phyloP scores from a whole-genome alignment of 2,888 invertebrate genomes.

The Lysandra bellargus region DNA sequence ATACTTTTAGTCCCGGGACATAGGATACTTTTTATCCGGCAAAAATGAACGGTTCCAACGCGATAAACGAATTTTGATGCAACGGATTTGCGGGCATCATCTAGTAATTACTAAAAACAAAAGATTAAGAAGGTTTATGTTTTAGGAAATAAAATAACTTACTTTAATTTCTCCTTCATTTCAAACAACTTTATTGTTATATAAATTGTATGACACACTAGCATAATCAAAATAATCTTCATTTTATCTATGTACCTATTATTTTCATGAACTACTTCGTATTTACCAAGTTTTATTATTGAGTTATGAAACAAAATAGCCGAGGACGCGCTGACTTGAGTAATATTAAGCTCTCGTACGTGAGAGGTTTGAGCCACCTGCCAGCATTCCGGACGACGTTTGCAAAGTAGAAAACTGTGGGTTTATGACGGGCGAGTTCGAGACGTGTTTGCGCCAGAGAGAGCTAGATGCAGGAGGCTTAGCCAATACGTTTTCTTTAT shows the following conservation, averaged over 20 bases:
- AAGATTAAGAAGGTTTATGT: no score
- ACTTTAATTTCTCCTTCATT: no score
- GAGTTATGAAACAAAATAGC: constrained; percentile 1
- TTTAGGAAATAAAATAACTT: no score
- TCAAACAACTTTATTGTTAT: neutral
- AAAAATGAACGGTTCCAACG: no score
- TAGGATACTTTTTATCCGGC: no score
- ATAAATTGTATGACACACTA: neutral
- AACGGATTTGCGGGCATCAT: no score
- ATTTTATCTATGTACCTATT: neutral
- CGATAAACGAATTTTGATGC: no score
- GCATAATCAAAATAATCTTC: neutral
- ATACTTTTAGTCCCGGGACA: no score
- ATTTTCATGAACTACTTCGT: no score
- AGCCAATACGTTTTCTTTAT: no score
- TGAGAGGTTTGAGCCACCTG: constrained; percentile 18
- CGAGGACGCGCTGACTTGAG: neutral
- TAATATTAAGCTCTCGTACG: constrained; percentile 3
- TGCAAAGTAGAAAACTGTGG: constrained; percentile 29
- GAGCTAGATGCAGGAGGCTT: no score
- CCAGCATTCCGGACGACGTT: constrained; percentile 25
- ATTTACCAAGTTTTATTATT: neutral
- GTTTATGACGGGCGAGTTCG: constrained; percentile 54
- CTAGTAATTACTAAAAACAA: no score
- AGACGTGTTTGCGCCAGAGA: constrained; percentile 63